A percentile compares a stretch with the other conserved stretches of the same genome.
phyloP scores from a whole-genome alignment of 1,140 invertebrate species.

The Epicauta chinensis region DNA sequence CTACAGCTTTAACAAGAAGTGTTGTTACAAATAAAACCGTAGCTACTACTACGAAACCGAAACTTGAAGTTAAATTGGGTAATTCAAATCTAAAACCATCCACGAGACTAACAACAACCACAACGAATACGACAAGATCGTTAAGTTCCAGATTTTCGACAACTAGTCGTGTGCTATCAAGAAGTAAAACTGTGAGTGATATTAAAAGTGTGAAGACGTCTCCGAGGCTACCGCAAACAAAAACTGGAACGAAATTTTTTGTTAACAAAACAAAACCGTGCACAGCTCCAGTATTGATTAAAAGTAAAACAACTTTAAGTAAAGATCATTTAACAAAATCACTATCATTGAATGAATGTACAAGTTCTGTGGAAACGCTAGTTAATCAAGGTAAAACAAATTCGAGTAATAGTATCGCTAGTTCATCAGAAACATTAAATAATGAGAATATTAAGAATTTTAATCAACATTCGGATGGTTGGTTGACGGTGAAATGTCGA shows the following conservation, averaged over 20 bases:
- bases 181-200: conserved; percentile 53
- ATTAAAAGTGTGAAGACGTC: conserved; percentile 32
- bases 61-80: conserved; percentile 37
- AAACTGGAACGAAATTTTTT: neutral
- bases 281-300: conserved; percentile 11
- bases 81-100: neutral
- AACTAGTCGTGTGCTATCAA: conserved; percentile 30
- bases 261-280: neutral
- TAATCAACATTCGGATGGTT: conserved; percentile 53
- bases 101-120: neutral
- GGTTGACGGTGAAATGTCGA: conserved; percentile 59
- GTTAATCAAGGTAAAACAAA: conserved; percentile 46
- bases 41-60: conserved; percentile 48
- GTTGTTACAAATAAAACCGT: conserved; percentile 38
- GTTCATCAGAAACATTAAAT: conserved; percentile 50
- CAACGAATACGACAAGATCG: neutral
- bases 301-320: conserved; percentile 30
- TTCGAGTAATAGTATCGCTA: conserved; percentile 50
- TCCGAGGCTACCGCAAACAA: neutral
- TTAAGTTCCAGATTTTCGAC: neutral
- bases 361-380: conserved; percentile 49
- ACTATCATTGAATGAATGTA: conserved; percentile 31
- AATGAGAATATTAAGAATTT: conserved; percentile 46
- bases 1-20: conserved; percentile 43
- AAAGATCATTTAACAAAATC: conserved; percentile 29